These are phyloP conservation scores for Nomada fucata DNA, from an alignment of 2,888 invertebrate species.

Conservation along the genomic window DNA sequence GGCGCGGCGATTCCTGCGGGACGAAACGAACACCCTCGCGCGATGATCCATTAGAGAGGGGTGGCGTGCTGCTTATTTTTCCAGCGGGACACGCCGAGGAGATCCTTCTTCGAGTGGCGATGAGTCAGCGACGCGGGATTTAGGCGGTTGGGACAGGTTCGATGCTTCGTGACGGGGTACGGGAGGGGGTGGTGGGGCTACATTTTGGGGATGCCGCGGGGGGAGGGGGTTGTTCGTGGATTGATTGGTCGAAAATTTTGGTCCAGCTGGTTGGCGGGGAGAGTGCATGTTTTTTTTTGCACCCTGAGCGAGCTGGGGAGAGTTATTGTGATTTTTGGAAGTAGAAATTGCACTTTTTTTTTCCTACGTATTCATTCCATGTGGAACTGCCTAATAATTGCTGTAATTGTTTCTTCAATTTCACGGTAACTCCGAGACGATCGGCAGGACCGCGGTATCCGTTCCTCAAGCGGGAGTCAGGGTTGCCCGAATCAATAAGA, in stretches of 20 bases:
- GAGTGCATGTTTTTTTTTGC: no score
- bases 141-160: neutral
- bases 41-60: slow-evolving; percentile 3
- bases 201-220: no score
- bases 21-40: slow-evolving; percentile 12
- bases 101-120: neutral
- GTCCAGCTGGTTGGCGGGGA: no score
- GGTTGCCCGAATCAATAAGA: slow-evolving; percentile 6
- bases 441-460: neutral
- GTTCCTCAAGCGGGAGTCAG: neutral
- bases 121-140: slow-evolving; percentile 21
- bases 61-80: slow-evolving; percentile 27
- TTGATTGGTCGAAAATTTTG: no score
- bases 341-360: no score
- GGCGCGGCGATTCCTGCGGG: slow-evolving; percentile 9
- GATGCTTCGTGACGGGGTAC: neutral
- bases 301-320: no score
- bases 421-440: neutral
- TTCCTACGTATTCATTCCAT: neutral
- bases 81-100: neutral
- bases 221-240: no score
- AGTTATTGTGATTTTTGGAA: no score
- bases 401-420: neutral
- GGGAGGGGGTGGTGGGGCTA: no score
- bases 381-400: no score